These are phyloP conservation scores for Dione vanillae DNA, from an alignment of 2,888 invertebrate genomes.

Conservation along the genomic window DNA sequence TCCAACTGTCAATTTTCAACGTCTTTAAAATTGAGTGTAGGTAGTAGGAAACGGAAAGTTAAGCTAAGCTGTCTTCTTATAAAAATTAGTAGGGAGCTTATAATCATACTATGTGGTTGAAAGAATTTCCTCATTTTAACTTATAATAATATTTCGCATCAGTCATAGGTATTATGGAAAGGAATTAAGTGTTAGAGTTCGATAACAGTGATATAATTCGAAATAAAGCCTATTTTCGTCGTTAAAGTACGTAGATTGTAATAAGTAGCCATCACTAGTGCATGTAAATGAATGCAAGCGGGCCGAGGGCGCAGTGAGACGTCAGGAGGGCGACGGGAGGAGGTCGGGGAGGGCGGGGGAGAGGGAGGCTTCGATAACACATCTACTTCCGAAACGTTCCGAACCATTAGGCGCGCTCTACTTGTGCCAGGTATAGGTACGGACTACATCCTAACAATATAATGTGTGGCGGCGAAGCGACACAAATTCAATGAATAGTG, in stretches of 20 bases:
- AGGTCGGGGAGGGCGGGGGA: slow-evolving; percentile 37
- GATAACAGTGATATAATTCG: no score
- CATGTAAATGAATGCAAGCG: slow-evolving; percentile 54
- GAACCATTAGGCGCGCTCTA: slow-evolving; percentile 68
- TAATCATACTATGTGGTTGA: no score
- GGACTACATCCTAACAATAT: slow-evolving; percentile 8
- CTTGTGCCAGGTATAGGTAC: slow-evolving; percentile 17
- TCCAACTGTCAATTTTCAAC: no score
- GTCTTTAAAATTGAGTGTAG: no score
- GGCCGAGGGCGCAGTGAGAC: slow-evolving; percentile 57
- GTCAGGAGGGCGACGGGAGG: slow-evolving; percentile 38
- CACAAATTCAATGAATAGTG: not conserved
- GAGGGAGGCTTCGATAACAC: slow-evolving; percentile 60
- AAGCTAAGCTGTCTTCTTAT: no score
- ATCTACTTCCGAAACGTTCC: slow-evolving; percentile 74
- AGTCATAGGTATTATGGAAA: no score
- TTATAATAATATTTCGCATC: no score
- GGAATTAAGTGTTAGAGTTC: no score
- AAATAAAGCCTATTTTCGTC: not conserved
- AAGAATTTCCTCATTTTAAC: no score
- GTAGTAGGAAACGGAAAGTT: no score
- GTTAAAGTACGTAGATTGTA: slow-evolving; percentile 18
- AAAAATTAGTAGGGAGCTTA: no score
- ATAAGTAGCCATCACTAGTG: slow-evolving; percentile 17
- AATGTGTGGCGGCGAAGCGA: not conserved